Evolutionary conservation across 2,888 invertebrate genomes (phyloP), one percentile per base, ranked within the genome.

Genomic region (Clostera curtula): DNA sequence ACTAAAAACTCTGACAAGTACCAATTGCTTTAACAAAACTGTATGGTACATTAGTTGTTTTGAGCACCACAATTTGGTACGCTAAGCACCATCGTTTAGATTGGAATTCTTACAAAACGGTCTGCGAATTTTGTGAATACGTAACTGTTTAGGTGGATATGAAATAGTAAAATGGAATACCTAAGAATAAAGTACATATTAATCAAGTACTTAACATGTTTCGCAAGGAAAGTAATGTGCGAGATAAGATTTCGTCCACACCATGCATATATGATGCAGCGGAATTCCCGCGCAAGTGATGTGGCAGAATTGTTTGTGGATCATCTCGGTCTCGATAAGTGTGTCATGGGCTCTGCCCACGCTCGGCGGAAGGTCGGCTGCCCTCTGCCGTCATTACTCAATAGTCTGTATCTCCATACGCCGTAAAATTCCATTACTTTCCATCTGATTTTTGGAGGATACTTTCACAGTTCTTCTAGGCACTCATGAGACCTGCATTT

Each of bases 321-420:
- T 56, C 64, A 71, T 69, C 71, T 67, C 60, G 59, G 59, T 69
- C 71, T 67, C 60, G 59, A 59, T 58, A 80, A 72, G 67, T 80
- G 73, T 82, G 82, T 83, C 82, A 83, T 70, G 82, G 82, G 75
- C 82, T 70, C 75, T 37, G 57, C 80, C 80, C 73, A 80, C 82
- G 74, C 70, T 48, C 59, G 48, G 23, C 58, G 62, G 69, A 80
- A 82, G 82, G 82, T 73, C 79, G 62, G 28, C 65, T 59, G 68
- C 67, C 69, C 72, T 70, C 56, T 47, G 52, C 60, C 49, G 53
- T 56, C 56, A 56, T 63, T 63, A 65, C 65, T 61, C 63, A 61
- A 66, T 64, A 60, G 54, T 52, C 38, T 49, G 52, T 43, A 39
- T 50, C 47, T 56, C 62, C 58, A 45, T 43, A 49, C 37, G 31